Evolutionary conservation across 2,888 invertebrate species (phyloP), one percentile per base, ranked within the genome.

Genomic region (Brachyopa scutellaris): DNA sequence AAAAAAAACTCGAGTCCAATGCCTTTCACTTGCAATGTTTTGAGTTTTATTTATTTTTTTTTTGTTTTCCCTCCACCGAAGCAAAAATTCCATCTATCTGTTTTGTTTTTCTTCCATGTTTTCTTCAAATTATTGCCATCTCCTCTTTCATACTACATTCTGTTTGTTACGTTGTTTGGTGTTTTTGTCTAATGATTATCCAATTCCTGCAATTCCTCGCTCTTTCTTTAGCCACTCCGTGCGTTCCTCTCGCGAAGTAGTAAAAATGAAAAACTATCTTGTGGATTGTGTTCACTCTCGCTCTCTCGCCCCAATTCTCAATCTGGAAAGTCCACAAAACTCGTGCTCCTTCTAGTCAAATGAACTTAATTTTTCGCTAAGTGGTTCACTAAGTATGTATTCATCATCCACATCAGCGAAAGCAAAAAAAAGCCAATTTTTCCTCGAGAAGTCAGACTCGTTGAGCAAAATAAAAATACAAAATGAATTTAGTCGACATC

Each of bases 31-130:
- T 80, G 74, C 15, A 80, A 49, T 80, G 80, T 69, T 80, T 80
- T 80, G 74, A 62, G 26, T 33, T 42, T 17, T 51, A 45, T 31
- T 62, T 47, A 13, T 53, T 17, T 29, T 19, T 42, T 29, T 29
- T 69, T 69, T n/a, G 1, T 51, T 17, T 33, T 36, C 2, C 40
- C 38, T n/a, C 7, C 40, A 21, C 15, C n/a, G n/a, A 17, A 17
- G 21, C 9, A 74, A 73, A 80, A 80, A 80, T 80, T 80, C 80
- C 80, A 80, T 64, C 74, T 80, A 80, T 74, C 80, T 51, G 80
- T 80, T 80, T 80, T 80, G 74, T 80, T 80, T 80, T 80, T 80
- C 80, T 74, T 74, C 80, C 69, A 64, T 69, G 42, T 70, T 80
- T 80, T 51, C 69, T 69, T 69, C 11, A 55, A 73, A 74, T 74